Conservation (phyloP, 2,113 vertebrate species). For the Todiramphus chloris region DNA sequence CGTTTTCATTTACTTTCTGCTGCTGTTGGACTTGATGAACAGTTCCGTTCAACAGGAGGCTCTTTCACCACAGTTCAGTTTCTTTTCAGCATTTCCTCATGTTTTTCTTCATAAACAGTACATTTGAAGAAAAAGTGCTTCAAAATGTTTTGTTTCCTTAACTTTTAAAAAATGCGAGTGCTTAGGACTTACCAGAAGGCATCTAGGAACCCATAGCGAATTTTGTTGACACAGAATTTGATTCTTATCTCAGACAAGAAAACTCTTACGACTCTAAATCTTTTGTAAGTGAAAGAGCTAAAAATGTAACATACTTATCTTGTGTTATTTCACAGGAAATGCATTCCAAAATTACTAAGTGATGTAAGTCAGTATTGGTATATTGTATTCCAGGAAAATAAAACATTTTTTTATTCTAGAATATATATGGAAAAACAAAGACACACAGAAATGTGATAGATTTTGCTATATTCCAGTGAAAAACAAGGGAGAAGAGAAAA, state of each 20-base stretch:
- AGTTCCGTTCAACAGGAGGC: neutral
- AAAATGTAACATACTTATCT: conserved; percentile 11
- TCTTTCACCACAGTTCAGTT: conserved; percentile 28
- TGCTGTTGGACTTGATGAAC: conserved; percentile 60
- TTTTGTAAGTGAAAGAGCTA: neutral
- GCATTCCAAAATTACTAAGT: neutral
- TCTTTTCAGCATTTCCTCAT: conserved; percentile 25
- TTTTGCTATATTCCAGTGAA: neutral
- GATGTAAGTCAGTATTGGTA: neutral
- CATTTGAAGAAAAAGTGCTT: conserved; percentile 15
- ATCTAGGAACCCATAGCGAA: conserved; percentile 12
- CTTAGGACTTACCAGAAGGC: neutral
- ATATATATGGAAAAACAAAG: neutral
- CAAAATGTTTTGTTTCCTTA: conserved; percentile 48
- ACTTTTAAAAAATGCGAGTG: neutral
- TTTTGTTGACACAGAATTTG: conserved; percentile 21
- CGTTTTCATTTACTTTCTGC: conserved; percentile 56
- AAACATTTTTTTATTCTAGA: neutral
- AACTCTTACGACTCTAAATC: conserved; percentile 13
- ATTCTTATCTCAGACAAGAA: conserved; percentile 5
- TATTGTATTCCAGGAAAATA: conserved; percentile 25
- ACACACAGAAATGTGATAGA: neutral
- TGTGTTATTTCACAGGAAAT: conserved; percentile 22
- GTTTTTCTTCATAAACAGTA: conserved; percentile 40
- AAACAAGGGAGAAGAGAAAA: neutral